Evolutionary conservation across 2,888 invertebrate genomes (phyloP).

Genomic region (Ellobium chinense): DNA sequence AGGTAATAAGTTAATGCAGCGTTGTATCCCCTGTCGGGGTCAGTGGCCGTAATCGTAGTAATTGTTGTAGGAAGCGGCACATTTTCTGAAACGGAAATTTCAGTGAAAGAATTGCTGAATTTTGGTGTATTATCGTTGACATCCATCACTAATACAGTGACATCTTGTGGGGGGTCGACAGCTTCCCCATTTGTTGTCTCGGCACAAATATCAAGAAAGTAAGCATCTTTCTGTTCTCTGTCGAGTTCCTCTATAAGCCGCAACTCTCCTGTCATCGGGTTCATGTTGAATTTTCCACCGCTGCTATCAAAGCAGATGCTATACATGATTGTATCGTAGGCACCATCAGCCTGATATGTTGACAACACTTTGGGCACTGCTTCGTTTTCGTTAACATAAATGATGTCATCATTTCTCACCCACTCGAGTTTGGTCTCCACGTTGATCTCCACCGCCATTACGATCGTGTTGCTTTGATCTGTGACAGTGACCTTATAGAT

Average conservation of each 20-base stretch:
- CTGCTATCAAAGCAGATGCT: neutral
- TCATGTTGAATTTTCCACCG: neutral
- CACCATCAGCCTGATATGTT: neutral
- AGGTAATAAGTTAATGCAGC: constrained; percentile 57
- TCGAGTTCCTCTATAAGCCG: constrained; percentile 18
- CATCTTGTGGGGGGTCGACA: no score
- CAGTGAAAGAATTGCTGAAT: neutral
- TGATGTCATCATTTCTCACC: neutral
- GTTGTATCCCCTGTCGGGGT: constrained; percentile 59
- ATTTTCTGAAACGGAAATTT: neutral
- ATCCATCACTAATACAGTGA: constrained; percentile 9
- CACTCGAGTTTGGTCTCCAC: constrained; percentile 12
- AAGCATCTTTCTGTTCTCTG: constrained; percentile 15
- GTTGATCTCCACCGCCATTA: constrained; percentile 1
- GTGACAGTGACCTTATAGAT: constrained; percentile 62
- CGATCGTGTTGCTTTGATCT: constrained; percentile 65
- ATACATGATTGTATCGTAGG: neutral
- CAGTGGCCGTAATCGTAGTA: constrained; percentile 57
- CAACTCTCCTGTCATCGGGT: constrained; percentile 9
- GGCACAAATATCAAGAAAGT: neutral
- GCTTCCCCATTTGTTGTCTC: constrained; percentile 14
- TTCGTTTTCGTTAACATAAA: neutral
- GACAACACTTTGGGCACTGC: neutral
- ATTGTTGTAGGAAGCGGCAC: neutral
- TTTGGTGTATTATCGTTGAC: constrained; percentile 22